A percentile compares a stretch with the other conserved stretches of the same genome.
These are phyloP conservation scores for Ctenochaetus hawaiiensis DNA, from an alignment of 2,797 vertebrate genomes.

Conservation along the genomic window DNA sequence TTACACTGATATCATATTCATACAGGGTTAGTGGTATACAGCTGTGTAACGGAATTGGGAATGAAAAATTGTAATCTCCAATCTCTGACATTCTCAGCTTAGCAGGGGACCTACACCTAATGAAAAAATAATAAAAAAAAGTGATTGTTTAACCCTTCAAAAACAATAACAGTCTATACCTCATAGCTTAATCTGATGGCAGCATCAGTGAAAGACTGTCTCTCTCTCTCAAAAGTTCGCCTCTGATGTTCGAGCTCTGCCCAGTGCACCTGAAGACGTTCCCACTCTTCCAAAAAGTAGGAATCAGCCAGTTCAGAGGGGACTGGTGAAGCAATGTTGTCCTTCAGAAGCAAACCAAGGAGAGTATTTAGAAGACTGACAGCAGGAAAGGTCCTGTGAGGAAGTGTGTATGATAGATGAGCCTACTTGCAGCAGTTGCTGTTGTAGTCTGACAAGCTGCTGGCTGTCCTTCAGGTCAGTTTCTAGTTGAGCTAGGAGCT, in stretches of 20 bases:
- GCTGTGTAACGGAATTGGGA: too few relatives aligned
- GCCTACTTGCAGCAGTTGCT: conserved; percentile 85
- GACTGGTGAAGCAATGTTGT: conserved; percentile 62
- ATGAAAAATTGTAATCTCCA: too few relatives aligned
- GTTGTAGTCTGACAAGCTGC: conserved; percentile 82
- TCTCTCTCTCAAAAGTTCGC: conserved; percentile 83
- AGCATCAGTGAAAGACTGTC: conserved; percentile 86
- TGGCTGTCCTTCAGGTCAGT: conserved; percentile 82
- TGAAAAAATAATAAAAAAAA: background rate
- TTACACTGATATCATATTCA: too few relatives aligned
- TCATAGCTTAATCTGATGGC: conserved; percentile 87
- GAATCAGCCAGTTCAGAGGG: conserved; percentile 75
- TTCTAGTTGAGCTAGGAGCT: conserved; percentile 83
- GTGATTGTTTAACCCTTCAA: background rate
- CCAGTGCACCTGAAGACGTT: conserved; percentile 78
- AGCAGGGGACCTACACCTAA: background rate
- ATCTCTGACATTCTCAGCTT: background rate
- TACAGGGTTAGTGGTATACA: too few relatives aligned
- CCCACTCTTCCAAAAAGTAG: conserved; percentile 88
- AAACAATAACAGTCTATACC: conserved; percentile 57
- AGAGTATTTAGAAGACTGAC: background rate
- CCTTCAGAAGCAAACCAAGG: conserved; percentile 60
- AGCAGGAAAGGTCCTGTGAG: rapidly evolving
- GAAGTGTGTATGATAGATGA: background rate
- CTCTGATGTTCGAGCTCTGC: conserved; percentile 79